Evolutionary conservation across 2,797 vertebrate species (phyloP).

Genomic region (Orientallactaga sibirica): DNA sequence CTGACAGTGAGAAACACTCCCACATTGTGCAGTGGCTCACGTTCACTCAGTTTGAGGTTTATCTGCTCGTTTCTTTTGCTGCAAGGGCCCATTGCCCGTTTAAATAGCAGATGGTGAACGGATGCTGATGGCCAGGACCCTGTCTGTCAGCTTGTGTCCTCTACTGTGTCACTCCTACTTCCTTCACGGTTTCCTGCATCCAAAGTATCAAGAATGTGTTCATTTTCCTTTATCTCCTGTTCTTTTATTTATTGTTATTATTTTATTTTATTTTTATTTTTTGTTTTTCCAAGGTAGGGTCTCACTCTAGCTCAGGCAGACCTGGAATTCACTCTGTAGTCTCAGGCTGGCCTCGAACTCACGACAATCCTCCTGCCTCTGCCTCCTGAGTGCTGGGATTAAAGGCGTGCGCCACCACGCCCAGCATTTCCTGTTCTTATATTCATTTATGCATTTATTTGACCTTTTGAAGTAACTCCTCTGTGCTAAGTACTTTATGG

Average conservation of each 20-base stretch:
- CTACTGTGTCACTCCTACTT: background rate
- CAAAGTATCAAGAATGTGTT: background rate
- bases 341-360: no score
- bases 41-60: background rate
- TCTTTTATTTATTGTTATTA: no score
- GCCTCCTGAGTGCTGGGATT: no score
- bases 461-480: constrained; percentile 2
- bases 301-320: no score
- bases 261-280: no score
- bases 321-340: no score
- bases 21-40: background rate
- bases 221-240: background rate
- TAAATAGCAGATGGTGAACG: no score
- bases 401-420: no score
- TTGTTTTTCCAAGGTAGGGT: no score
- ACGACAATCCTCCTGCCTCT: no score
- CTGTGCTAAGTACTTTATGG: background rate
- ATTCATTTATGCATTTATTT: constrained; percentile 13
- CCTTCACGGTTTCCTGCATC: background rate
- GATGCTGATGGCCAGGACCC: background rate
- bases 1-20: background rate
- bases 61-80: background rate
- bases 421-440: background rate
- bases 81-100: no score
- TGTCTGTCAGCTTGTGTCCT: background rate